Evolutionary conservation across 2,888 invertebrate species (phyloP), one percentile per base, ranked within the genome.

Genomic region (Patella pellucida): DNA sequence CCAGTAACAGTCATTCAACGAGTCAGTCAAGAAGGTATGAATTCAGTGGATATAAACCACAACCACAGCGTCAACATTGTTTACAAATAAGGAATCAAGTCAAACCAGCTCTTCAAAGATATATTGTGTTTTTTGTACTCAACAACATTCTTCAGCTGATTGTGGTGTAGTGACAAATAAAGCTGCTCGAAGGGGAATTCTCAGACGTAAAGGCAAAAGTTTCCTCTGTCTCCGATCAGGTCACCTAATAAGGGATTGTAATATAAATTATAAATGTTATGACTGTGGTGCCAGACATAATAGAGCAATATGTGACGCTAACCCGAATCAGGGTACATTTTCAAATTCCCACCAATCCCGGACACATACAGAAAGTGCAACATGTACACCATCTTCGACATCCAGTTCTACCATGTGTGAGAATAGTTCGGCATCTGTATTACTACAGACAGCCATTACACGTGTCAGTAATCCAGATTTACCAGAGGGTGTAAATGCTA

Each of bases 31-130:
- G 27, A 56, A 56, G 19, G 19, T 19, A 16, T 7, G 56, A 56
- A 4, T 56, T 56, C 19, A 31, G 31, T 31, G n/a, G 9, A 56
- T 56, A 56, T 9, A 56, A 56, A 15, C 56, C 56, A 15, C 56
- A 56, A 56, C 56, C 56, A 56, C 56, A n/a, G 56, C 56, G 19
- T 56, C 54, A 54, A 54, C 54, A 14, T n/a, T 54, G n/a, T n/a
- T 16, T 54, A n/a, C 56, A 16, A 56, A 19, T 56, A 15, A 56
- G 15, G 56, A 56, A 16, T 15, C 56, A 7, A n/a, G 7, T 19
- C 16, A 56, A n/a, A n/a, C 56, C 7, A 56, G 19, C 3, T n/a
- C 15, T 54, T 16, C 15, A 54, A 54, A 14, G 14, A 54, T 54
- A 16, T 54, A 54, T 54, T 54, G 54, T 54, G 54, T 7, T 3